Percentiles rank a stretch among this genome's conserved stretches.
Evolutionary conservation across 2,113 vertebrate genomes (phyloP).

Genomic region (Sapajus apella): DNA sequence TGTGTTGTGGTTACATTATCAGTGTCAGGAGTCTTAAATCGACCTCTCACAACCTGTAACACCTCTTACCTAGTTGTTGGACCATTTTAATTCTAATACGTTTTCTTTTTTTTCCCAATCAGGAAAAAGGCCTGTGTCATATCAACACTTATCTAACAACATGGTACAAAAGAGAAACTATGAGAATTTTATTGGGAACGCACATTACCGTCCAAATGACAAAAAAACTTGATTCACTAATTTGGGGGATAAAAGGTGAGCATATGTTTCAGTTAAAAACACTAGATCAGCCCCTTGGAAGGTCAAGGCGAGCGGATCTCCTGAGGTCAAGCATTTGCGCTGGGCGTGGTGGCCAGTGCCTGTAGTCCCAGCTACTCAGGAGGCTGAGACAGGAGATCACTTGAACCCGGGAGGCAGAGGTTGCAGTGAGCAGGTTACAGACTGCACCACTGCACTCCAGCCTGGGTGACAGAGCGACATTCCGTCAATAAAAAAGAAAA

Average conservation of each 20-base stretch:
- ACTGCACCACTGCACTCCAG: too few relatives aligned
- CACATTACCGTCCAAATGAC: slow-evolving; percentile 88
- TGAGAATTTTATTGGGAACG: slow-evolving; percentile 82
- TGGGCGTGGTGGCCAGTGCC: too few relatives aligned
- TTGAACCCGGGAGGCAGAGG: too few relatives aligned
- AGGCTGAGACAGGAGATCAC: too few relatives aligned
- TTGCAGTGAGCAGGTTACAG: too few relatives aligned
- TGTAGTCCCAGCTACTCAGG: too few relatives aligned
- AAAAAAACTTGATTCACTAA: slow-evolving; percentile 87
- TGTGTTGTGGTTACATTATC: background rate
- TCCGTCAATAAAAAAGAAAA: too few relatives aligned
- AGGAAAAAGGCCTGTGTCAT: slow-evolving; percentile 90
- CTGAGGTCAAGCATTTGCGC: too few relatives aligned
- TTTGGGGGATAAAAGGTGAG: slow-evolving; percentile 78
- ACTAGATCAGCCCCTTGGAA: too few relatives aligned
- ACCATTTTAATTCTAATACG: background rate
- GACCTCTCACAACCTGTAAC: rapidly evolving
- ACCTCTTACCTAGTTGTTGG: background rate
- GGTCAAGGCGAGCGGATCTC: too few relatives aligned
- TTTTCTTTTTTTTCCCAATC: background rate
- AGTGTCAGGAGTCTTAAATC: background rate
- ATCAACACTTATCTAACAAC: slow-evolving; percentile 85
- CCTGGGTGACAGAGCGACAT: too few relatives aligned
- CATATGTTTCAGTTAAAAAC: background rate
- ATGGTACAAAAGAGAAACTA: slow-evolving; percentile 88